Evolutionary conservation across 2,797 vertebrate genomes (phyloP).

Genomic region (Poeciliopsis infans): DNA sequence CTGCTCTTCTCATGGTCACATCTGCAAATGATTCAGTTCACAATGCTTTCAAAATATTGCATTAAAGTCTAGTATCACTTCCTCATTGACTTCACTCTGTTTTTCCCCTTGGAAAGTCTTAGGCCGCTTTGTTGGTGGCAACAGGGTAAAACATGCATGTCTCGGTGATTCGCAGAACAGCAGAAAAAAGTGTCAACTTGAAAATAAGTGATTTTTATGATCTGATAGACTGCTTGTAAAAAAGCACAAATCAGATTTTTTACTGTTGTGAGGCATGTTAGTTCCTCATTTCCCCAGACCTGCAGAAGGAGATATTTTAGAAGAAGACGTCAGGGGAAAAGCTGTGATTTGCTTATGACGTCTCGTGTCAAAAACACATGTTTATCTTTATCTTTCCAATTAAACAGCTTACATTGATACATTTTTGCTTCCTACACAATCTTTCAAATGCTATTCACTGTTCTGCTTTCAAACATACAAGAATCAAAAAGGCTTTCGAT

Average conservation of each 20-base stretch:
- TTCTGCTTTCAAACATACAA: not conserved
- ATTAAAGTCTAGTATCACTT: not conserved
- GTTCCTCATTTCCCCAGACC: not conserved
- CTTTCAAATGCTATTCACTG: not conserved
- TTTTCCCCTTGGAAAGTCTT: not conserved
- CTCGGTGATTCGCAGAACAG: not conserved
- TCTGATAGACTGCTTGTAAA: not conserved
- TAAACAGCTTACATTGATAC: not conserved
- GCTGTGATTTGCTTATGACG: not conserved
- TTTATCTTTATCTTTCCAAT: not conserved
- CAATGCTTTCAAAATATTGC: not conserved
- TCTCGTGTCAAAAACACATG: not conserved
- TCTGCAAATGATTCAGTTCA: not conserved
- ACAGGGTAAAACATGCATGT: not conserved
- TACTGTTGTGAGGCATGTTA: not conserved
- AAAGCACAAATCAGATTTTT: not conserved
- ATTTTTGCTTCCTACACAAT: not conserved
- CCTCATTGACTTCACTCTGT: conserved; percentile 1
- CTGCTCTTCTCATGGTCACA: not conserved
- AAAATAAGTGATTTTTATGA: not conserved
- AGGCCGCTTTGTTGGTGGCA: not conserved
- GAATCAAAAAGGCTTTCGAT: not conserved
- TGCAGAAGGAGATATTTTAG: not conserved
- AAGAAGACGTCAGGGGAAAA: not conserved
- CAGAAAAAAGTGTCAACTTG: not conserved